Conservation (phyloP, 2,888 invertebrate species). For the Hipparchia semele region DNA sequence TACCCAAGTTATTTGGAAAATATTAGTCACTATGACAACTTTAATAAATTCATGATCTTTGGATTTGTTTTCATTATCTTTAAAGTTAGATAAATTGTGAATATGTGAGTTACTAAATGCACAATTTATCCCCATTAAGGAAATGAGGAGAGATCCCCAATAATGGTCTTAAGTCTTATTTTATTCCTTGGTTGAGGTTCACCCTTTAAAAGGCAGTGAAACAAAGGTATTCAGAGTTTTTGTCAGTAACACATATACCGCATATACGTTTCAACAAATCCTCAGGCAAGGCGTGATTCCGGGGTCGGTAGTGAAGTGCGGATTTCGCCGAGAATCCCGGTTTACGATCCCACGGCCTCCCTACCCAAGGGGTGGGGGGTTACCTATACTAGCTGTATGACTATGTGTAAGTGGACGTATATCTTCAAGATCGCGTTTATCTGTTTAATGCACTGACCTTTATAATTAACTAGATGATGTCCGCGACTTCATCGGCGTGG, state of each 20-base stretch:
- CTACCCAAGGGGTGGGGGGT: conserved; percentile 4
- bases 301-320: conserved; percentile 73
- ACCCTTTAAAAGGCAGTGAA: too few species aligned
- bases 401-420: background rate
- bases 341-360: conserved; percentile 62
- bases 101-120: too few species aligned
- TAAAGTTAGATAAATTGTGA: too few species aligned
- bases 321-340: conserved; percentile 75
- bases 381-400: conserved; percentile 1
- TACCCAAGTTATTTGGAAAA: background rate
- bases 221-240: background rate
- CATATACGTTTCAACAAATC: conserved; percentile 50
- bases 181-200: too few species aligned
- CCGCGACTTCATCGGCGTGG: too few species aligned
- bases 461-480: too few species aligned
- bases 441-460: conserved; percentile 4
- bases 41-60: too few species aligned
- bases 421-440: too few species aligned
- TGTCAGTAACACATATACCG: conserved; percentile 13
- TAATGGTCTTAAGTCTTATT: too few species aligned
- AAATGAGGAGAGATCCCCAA: too few species aligned
- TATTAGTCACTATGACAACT: background rate
- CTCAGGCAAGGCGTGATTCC: conserved; percentile 63
- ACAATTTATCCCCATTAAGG: too few species aligned
- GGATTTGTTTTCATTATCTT: too few species aligned